Percentiles rank a stretch among this genome's conserved stretches.
phyloP scores from a whole-genome alignment of 2,113 vertebrate species.

The Colius striatus region DNA sequence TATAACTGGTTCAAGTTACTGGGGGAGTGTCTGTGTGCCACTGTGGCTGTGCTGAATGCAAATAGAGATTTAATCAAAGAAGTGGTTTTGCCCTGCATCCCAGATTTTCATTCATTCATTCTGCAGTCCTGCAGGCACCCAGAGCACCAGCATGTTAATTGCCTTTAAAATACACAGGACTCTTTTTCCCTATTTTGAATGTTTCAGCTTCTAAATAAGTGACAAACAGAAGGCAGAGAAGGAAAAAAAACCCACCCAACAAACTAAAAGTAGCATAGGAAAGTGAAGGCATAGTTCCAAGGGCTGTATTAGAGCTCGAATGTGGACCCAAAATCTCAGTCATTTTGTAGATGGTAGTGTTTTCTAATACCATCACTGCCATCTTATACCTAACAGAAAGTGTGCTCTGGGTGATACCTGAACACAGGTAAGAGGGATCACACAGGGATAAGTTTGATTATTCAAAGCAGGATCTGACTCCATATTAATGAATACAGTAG shows the following conservation, averaged over 20 bases:
- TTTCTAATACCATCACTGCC: background rate
- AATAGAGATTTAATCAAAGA: conserved; percentile 5
- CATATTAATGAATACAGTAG: too few species aligned
- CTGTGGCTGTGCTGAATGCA: background rate
- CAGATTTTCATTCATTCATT: background rate
- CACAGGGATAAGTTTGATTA: background rate
- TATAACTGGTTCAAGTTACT: fast-evolving
- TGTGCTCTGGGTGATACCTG: background rate
- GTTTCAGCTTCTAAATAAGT: background rate
- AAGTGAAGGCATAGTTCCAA: background rate
- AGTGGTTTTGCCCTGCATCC: background rate
- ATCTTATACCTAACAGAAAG: background rate
- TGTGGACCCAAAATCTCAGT: background rate
- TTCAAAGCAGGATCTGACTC: background rate
- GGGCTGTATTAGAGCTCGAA: background rate
- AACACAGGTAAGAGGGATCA: background rate
- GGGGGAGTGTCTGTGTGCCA: background rate
- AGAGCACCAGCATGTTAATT: background rate
- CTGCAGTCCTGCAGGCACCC: background rate
- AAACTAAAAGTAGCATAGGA: background rate
- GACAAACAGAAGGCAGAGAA: background rate
- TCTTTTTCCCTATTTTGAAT: background rate
- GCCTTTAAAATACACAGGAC: background rate
- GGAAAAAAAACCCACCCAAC: background rate
- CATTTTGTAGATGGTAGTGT: fast-evolving